Conservation (phyloP, 2,888 invertebrate genomes). For the Eilema sororculum region DNA sequence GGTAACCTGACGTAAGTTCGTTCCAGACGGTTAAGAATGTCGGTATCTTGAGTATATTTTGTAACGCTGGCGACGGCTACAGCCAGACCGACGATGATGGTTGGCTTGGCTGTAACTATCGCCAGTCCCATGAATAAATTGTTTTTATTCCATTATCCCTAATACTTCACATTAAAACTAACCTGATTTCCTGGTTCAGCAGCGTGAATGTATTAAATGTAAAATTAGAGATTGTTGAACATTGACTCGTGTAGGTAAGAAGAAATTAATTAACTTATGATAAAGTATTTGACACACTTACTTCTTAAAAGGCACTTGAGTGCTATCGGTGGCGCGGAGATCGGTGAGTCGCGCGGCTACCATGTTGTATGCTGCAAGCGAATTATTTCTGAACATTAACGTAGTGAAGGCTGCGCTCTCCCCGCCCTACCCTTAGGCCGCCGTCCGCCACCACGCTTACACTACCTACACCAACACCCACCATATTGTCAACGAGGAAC, state of each 20-base stretch:
- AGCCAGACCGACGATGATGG: not conserved
- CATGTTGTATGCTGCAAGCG: constrained; percentile 98
- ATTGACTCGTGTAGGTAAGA: not conserved
- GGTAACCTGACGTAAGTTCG: constrained; percentile 4
- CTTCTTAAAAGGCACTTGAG: constrained; percentile 99
- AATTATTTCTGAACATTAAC: constrained; percentile 89
- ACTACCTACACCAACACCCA: constrained; percentile 77
- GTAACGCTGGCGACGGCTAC: not conserved
- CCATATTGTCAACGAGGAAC: constrained; percentile 85
- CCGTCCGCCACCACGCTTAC: constrained; percentile 52
- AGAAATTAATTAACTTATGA: not conserved
- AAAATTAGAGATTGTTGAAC: constrained; percentile 21
- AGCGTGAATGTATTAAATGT: constrained; percentile 52
- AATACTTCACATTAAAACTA: constrained; percentile 47
- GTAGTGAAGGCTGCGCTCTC: constrained; percentile 69
- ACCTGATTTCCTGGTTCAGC: constrained; percentile 80
- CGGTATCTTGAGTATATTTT: not conserved
- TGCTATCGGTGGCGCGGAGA: constrained; percentile 97
- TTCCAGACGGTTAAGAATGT: not conserved
- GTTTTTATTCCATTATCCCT: not conserved
- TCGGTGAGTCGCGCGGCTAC: constrained; percentile 98
- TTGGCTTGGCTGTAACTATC: not conserved
- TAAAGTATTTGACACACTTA: constrained; percentile 88
- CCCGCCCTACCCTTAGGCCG: constrained; percentile 50
- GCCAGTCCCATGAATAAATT: no score